These are phyloP conservation scores for Meloe dianella DNA, from an alignment of 2,888 invertebrate genomes.

Conservation along the genomic window DNA sequence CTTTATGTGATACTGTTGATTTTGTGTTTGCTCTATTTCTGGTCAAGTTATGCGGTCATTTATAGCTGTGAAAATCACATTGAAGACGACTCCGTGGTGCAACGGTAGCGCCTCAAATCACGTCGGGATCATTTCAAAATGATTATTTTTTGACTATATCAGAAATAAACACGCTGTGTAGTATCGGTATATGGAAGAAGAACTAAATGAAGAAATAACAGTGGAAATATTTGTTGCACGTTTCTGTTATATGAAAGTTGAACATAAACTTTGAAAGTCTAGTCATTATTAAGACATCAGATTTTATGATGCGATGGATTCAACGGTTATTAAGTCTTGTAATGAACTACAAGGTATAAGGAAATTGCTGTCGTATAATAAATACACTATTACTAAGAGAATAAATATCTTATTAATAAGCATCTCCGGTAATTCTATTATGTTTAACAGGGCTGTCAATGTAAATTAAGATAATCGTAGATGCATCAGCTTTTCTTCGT, in stretches of 20 bases:
- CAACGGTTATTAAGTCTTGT: slow-evolving; percentile 2
- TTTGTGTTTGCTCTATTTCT: too few relatives aligned
- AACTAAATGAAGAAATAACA: too few relatives aligned
- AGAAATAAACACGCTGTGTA: too few relatives aligned
- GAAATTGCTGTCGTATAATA: slow-evolving; percentile 13
- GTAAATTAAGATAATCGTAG: background rate
- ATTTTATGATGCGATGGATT: background rate
- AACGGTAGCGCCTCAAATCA: too few relatives aligned
- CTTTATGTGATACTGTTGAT: too few relatives aligned
- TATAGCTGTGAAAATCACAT: too few relatives aligned
- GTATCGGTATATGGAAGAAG: too few relatives aligned
- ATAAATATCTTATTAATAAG: slow-evolving; percentile 11
- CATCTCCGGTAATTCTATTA: slow-evolving; percentile 1
- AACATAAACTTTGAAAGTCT: background rate
- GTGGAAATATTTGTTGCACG: background rate
- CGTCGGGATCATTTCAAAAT: too few relatives aligned
- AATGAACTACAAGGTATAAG: slow-evolving; percentile 11
- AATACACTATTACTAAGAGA: background rate
- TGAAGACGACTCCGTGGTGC: too few relatives aligned
- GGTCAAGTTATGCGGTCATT: too few relatives aligned
- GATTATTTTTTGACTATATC: too few relatives aligned
- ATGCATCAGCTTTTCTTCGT: background rate
- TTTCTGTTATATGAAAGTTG: background rate
- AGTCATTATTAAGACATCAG: background rate
- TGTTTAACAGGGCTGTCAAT: background rate